Conservation (phyloP, 2,113 vertebrate genomes). For the Carassius carassius region DNA sequence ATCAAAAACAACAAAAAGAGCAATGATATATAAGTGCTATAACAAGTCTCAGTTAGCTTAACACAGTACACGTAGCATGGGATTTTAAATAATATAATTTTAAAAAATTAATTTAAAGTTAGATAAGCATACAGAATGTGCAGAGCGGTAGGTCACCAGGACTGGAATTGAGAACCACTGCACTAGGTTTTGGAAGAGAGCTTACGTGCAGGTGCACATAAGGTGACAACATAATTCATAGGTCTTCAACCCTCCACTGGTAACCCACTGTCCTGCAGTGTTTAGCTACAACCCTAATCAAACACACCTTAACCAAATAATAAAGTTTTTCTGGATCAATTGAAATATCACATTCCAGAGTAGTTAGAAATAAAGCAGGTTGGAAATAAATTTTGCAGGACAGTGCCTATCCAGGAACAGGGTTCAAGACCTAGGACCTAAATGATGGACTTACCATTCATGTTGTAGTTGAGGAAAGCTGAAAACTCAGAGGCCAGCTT, state of each 20-base stretch:
- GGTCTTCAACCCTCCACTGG: not conserved
- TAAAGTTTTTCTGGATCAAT: not conserved
- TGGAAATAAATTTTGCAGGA: not conserved
- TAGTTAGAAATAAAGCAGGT: not conserved
- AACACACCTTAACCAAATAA: constrained; percentile 1
- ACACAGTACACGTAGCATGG: too few relatives aligned
- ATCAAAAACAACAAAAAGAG: too few relatives aligned
- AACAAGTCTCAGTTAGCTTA: too few relatives aligned
- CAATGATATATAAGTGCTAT: too few relatives aligned
- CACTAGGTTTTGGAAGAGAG: too few relatives aligned
- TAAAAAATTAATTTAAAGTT: too few relatives aligned
- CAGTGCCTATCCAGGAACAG: not conserved
- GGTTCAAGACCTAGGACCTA: not conserved
- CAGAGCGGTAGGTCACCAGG: too few relatives aligned
- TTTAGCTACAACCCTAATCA: not conserved
- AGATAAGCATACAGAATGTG: too few relatives aligned
- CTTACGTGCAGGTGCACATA: too few relatives aligned
- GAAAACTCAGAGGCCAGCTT: constrained; percentile 85
- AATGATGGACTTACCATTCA: constrained; percentile 69
- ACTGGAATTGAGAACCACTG: too few relatives aligned
- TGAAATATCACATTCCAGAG: not conserved
- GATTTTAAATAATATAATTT: too few relatives aligned
- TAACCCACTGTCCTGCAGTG: not conserved
- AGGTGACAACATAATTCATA: not conserved
- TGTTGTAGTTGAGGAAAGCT: constrained; percentile 78